Percentiles rank a stretch among this genome's conserved stretches.
Conservation (phyloP, 2,113 vertebrate species). For the Apeltes quadracus region DNA sequence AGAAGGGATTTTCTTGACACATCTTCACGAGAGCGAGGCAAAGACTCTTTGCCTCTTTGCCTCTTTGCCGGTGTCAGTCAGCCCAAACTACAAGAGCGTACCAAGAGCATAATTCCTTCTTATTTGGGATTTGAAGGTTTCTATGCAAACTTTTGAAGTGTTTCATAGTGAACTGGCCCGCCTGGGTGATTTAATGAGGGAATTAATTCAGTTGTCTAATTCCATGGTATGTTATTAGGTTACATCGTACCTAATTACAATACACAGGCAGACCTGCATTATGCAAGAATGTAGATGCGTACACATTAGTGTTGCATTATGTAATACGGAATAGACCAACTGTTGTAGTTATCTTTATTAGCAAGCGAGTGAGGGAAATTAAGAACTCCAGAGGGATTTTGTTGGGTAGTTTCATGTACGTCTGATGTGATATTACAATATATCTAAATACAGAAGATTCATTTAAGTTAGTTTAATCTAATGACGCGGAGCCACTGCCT, state of each 20-base stretch:
- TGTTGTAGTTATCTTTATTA: conserved; percentile 11
- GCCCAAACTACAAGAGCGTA: conserved; percentile 13
- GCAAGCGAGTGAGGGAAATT: background rate
- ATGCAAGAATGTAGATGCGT: conserved; percentile 31
- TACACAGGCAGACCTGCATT: conserved; percentile 23
- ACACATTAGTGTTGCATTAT: conserved; percentile 27
- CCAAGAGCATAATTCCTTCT: conserved; percentile 17
- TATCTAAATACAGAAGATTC: conserved; percentile 16
- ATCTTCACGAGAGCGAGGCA: conserved; percentile 14
- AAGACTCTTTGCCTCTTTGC: conserved; percentile 15
- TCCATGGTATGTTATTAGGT: conserved; percentile 7
- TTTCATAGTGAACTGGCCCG: conserved; percentile 39
- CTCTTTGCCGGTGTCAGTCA: conserved; percentile 20
- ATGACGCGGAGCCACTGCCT: conserved; percentile 42
- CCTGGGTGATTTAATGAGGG: conserved; percentile 28
- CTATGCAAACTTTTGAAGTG: conserved; percentile 65
- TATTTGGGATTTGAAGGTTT: conserved; percentile 47
- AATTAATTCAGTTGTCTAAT: conserved; percentile 15
- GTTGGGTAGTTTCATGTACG: background rate
- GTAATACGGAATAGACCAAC: conserved; percentile 11
- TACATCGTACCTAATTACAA: background rate
- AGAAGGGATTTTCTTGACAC: conserved; percentile 20
- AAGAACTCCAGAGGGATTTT: background rate
- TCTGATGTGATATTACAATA: conserved; percentile 31
- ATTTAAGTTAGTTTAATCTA: conserved; percentile 11